phyloP scores from a whole-genome alignment of 1,140 invertebrate species.

The Orius insidiosus region DNA sequence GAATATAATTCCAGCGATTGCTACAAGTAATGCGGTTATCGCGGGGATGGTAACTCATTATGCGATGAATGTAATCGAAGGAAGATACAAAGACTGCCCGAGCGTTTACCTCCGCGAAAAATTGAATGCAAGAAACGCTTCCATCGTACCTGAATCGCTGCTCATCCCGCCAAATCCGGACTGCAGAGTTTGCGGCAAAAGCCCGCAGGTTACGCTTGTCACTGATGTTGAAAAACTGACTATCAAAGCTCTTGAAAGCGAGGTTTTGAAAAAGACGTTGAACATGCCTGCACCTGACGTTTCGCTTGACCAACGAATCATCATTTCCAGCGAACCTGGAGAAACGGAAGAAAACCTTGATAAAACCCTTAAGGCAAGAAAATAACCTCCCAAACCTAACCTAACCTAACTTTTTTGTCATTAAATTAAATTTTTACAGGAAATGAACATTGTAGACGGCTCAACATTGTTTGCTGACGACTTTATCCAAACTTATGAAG shows the following conservation, averaged over 20 bases:
- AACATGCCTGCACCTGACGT: slow-evolving; percentile 93
- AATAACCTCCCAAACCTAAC: too few relatives aligned
- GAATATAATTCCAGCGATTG: slow-evolving; percentile 96
- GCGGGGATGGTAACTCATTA: slow-evolving; percentile 86
- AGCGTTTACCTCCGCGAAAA: slow-evolving; percentile 55
- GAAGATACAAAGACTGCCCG: slow-evolving; percentile 50
- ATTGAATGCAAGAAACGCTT: slow-evolving; percentile 45
- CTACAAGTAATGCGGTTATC: slow-evolving; percentile 94
- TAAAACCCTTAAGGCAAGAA: slow-evolving; percentile 38
- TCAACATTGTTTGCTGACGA: too few relatives aligned
- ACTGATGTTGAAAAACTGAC: slow-evolving; percentile 67
- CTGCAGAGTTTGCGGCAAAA: slow-evolving; percentile 72
- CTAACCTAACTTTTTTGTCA: too few relatives aligned
- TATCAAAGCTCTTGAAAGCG: slow-evolving; percentile 66
- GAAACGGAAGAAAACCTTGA: slow-evolving; percentile 74
- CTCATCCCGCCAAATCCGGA: slow-evolving; percentile 53
- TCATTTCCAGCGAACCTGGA: slow-evolving; percentile 86
- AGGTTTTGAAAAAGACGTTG: slow-evolving; percentile 65
- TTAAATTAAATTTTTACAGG: too few relatives aligned
- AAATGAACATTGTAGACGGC: too few relatives aligned
- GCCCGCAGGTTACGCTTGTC: slow-evolving; percentile 27
- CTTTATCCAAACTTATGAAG: too few relatives aligned
- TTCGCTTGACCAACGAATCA: slow-evolving; percentile 58
- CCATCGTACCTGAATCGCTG: slow-evolving; percentile 49
- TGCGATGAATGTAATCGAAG: slow-evolving; percentile 61